Evolutionary conservation across 2,888 invertebrate genomes (phyloP).

Genomic region (Thereva nobilitata): DNA sequence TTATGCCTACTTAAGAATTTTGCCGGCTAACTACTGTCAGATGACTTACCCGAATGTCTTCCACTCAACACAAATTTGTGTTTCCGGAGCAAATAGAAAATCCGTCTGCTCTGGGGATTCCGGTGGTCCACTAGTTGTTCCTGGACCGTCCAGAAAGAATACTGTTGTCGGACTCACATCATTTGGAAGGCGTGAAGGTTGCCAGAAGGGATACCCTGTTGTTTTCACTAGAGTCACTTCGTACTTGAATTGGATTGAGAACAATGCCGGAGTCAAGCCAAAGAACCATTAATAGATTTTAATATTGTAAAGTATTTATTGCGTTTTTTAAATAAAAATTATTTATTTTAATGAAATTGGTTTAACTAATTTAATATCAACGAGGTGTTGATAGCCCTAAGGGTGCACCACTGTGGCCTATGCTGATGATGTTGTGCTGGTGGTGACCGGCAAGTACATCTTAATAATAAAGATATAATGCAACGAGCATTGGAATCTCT

Average conservation of each 20-base stretch:
- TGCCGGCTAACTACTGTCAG: constrained; percentile 5
- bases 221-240: constrained; percentile 27
- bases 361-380: no score
- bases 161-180: constrained; percentile 35
- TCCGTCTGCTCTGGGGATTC: constrained; percentile 54
- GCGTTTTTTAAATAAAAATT: no score
- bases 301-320: no score
- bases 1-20: constrained; percentile 5
- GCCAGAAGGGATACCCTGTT: constrained; percentile 35
- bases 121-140: constrained; percentile 36
- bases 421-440: no score
- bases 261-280: not conserved
- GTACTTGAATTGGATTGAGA: constrained; percentile 34
- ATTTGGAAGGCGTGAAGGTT: constrained; percentile 14
- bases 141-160: constrained; percentile 14
- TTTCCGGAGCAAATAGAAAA: constrained; percentile 47
- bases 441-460: no score
- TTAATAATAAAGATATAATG: no score
- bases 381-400: no score
- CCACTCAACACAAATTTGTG: constrained; percentile 49
- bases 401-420: no score
- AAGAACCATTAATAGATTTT: no score
- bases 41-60: constrained; percentile 24
- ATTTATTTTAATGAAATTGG: no score
- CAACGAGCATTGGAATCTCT: no score